phyloP scores from a whole-genome alignment of 2,797 vertebrate genomes.

The Labroides dimidiatus region DNA sequence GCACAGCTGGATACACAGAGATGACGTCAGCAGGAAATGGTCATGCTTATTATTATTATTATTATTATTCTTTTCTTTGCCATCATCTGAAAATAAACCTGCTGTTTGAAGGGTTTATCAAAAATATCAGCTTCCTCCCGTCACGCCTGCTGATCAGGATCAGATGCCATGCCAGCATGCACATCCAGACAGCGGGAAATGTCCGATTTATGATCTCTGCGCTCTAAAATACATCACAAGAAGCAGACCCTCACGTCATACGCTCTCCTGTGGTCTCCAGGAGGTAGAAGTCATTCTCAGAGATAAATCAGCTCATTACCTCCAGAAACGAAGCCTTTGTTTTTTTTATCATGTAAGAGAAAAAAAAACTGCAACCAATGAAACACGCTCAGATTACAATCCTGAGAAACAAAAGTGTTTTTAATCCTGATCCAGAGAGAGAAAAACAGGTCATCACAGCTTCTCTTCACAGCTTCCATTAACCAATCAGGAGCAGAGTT shows the following conservation, averaged over 20 bases:
- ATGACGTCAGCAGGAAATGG: not conserved
- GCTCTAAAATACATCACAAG: no score
- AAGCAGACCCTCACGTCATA: not conserved
- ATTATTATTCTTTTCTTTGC: not conserved
- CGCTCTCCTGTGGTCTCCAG: not conserved
- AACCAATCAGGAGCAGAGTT: constrained; percentile 32
- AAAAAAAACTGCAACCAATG: not conserved
- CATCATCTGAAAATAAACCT: not conserved
- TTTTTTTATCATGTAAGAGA: not conserved
- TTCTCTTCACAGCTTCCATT: not conserved
- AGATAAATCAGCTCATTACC: not conserved
- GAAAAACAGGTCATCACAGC: not conserved
- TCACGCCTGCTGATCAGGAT: not conserved
- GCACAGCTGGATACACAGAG: constrained; percentile 22
- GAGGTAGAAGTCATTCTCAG: not conserved
- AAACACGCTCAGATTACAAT: not conserved
- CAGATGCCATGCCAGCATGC: not conserved
- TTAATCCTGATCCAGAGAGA: not conserved
- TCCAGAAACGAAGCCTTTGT: not conserved
- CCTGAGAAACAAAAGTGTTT: not conserved
- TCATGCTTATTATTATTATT: not conserved
- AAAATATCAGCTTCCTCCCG: not conserved
- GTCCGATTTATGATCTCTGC: not conserved
- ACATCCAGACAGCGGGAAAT: not conserved
- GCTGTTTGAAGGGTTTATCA: no score